Evolutionary conservation across 2,113 vertebrate genomes (phyloP).

Genomic region (Xiphias gladius): DNA sequence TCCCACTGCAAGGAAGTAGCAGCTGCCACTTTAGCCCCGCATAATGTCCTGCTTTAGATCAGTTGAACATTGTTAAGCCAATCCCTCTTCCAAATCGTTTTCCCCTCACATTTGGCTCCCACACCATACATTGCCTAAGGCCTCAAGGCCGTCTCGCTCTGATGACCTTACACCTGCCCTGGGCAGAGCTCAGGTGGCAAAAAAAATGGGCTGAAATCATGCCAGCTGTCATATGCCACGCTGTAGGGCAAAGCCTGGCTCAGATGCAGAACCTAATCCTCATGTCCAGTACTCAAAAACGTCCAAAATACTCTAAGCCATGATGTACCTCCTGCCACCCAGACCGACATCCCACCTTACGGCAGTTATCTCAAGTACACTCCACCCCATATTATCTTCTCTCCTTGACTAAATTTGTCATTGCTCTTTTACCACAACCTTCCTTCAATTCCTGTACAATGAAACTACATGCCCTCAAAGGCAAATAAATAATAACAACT

Average conservation of each 20-base stretch:
- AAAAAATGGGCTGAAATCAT: slow-evolving; percentile 28
- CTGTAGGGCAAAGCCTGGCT: slow-evolving; percentile 30
- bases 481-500: slow-evolving; percentile 24
- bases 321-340: slow-evolving; percentile 79
- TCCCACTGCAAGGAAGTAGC: slow-evolving; percentile 77
- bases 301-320: slow-evolving; percentile 31
- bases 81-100: not conserved
- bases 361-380: slow-evolving; percentile 32
- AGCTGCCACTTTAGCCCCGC: slow-evolving; percentile 85
- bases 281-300: slow-evolving; percentile 47
- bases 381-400: slow-evolving; percentile 4
- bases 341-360: slow-evolving; percentile 38
- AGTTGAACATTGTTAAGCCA: slow-evolving; percentile 34
- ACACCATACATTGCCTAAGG: slow-evolving; percentile 13
- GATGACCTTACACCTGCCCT: slow-evolving; percentile 55
- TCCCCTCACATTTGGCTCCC: not conserved
- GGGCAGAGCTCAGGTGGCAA: slow-evolving; percentile 64
- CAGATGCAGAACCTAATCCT: slow-evolving; percentile 30
- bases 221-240: slow-evolving; percentile 34
- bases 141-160: slow-evolving; percentile 41
- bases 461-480: not conserved
- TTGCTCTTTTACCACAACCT: not conserved
- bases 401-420: slow-evolving; percentile 11
- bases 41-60: slow-evolving; percentile 67
- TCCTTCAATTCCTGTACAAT: not conserved